phyloP scores from a whole-genome alignment of 2,113 vertebrate species.

The Rhabdornis inornatus region DNA sequence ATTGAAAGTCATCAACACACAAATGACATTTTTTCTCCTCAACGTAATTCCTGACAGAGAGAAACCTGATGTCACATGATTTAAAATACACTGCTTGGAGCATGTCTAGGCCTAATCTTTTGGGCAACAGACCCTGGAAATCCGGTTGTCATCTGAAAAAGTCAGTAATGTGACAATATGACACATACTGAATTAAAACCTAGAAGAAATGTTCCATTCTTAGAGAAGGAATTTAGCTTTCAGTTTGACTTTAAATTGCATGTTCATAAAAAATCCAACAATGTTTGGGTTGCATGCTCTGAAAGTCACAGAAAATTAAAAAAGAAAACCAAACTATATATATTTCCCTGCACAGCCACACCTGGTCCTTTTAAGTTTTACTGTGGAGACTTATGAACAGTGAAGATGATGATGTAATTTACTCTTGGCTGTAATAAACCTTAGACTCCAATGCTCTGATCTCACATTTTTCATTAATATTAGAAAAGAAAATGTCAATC shows the following conservation, averaged over 20 bases:
- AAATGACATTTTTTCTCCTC: not conserved
- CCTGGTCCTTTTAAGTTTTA: constrained; percentile 11
- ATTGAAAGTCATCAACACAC: not conserved
- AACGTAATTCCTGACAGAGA: not conserved
- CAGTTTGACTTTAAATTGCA: not conserved
- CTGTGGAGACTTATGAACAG: not conserved
- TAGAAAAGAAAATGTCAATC: not conserved
- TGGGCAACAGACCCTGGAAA: not conserved
- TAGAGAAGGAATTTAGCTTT: not conserved
- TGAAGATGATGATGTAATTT: constrained; percentile 22
- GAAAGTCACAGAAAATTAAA: not conserved
- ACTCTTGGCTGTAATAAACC: not conserved
- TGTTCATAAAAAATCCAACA: not conserved
- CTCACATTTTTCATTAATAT: not conserved
- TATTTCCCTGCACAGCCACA: not conserved
- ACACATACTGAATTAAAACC: not conserved
- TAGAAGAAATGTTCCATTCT: not conserved
- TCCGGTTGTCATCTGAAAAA: not conserved
- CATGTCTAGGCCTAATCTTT: not conserved
- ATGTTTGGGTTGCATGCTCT: not conserved
- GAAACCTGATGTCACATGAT: not conserved
- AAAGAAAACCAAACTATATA: not conserved
- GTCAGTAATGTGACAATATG: not conserved
- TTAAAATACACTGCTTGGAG: not conserved
- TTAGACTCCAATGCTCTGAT: not conserved